phyloP scores from a whole-genome alignment of 2,113 vertebrate species.

The Malurus melanocephalus region DNA sequence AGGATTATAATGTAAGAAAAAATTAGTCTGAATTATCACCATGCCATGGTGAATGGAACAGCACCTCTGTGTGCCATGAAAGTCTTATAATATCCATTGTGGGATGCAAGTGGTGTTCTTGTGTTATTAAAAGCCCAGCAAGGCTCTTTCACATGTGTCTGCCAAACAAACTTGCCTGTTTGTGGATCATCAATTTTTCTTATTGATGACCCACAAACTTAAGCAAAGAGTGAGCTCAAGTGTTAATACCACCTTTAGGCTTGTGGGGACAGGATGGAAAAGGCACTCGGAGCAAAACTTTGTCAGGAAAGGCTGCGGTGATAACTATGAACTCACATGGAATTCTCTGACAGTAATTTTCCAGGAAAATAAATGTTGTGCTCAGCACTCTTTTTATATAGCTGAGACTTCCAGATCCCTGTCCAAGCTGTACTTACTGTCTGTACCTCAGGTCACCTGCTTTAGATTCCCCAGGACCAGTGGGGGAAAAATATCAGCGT shows the following conservation, averaged over 20 bases:
- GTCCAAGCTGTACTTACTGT: not conserved
- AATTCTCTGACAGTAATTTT: not conserved
- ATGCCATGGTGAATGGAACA: not conserved
- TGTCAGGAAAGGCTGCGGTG: not conserved
- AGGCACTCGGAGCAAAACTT: not conserved
- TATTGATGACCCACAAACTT: too few species aligned
- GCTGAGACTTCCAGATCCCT: not conserved
- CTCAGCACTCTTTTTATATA: not conserved
- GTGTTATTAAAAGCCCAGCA: not conserved
- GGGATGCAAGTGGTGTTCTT: accelerated
- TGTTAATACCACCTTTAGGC: not conserved
- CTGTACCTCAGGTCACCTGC: not conserved
- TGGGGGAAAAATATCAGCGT: not conserved
- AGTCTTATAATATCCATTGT: not conserved
- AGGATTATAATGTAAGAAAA: not conserved
- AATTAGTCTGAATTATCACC: not conserved
- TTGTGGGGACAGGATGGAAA: not conserved
- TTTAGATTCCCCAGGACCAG: not conserved
- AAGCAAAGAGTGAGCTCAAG: not conserved
- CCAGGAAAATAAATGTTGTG: not conserved
- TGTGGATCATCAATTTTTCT: not conserved
- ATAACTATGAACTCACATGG: not conserved
- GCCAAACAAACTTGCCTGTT: not conserved
- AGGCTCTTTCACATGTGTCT: not conserved
- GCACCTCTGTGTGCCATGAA: not conserved